phyloP scores from a whole-genome alignment of 1,140 invertebrate species.

The Hydropsyche tenuis region DNA sequence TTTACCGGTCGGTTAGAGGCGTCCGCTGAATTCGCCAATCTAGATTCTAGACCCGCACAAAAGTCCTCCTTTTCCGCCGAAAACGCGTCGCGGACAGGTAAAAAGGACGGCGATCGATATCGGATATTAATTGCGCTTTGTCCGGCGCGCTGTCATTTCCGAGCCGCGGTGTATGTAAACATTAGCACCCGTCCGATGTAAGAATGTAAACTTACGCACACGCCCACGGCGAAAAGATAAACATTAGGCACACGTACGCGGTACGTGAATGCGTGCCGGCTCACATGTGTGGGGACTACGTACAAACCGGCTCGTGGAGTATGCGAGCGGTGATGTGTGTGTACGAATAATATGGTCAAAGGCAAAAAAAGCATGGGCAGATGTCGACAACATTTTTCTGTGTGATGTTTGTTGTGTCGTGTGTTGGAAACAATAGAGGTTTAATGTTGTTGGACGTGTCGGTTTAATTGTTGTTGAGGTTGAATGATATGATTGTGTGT shows the following conservation, averaged over 20 bases:
- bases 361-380: not conserved
- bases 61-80: too few relatives aligned
- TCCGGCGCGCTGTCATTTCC: not conserved
- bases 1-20: constrained; percentile 5
- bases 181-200: constrained; percentile 1
- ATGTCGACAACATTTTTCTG: constrained; percentile 4
- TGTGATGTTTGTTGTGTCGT: too few relatives aligned
- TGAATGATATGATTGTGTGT: too few relatives aligned
- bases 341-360: too few relatives aligned
- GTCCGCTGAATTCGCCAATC: not conserved
- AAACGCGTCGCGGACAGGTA: too few relatives aligned
- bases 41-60: too few relatives aligned
- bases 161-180: not conserved
- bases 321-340: not conserved
- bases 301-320: not conserved
- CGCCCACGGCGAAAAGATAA: not conserved
- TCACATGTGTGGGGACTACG: not conserved
- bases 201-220: constrained; percentile 17
- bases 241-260: not conserved
- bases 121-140: not conserved
- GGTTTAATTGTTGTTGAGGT: too few relatives aligned
- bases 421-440: too few relatives aligned
- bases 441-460: too few relatives aligned
- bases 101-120: too few relatives aligned
- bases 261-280: not conserved